Base-by-base conservation (phyloP, 2,888 invertebrate genomes). In the Leucozona laternaria region DNA sequence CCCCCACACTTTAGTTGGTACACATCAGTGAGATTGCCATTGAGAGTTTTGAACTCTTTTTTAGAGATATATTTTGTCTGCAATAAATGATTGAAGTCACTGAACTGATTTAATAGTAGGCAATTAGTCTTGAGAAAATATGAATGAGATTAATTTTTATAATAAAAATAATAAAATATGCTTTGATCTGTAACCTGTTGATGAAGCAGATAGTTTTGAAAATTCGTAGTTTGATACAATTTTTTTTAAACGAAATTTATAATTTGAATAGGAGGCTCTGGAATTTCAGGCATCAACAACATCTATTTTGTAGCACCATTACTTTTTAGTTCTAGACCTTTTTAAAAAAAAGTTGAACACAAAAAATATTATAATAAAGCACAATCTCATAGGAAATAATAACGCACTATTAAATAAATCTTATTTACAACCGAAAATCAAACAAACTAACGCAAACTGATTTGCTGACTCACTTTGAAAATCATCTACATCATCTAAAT, bases 11-110 rank as follows among this genome's bases (percentile, higher is more conserved):
- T 11, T 0, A 11, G 2, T 64, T 48, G 64, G 28, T 64, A 48
- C 28, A 64, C 58, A 58, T 25, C 13, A 58, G 10, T 48, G 20
- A 31, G 13, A 64, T 64, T 57, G 76, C 8, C 71, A 77, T 72
- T 81, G 66, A 66, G 48, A 4, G 31, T 53, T 4, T 6, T 2
- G 17, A 37, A 4, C 15, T 31, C 2, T 48, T 57, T 20, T 31
- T 28, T 22, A 37, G 13, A 37, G 10, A 17, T 31, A 25, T n/a
- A 7, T 3, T 20, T 48, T 22, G 20, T 48, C 11, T 45, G 17
- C 45, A 10, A 17, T 20, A 3, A 22, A 20, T 13, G 4, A 2
- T 17, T 57, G 11, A 28, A 57, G 57, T 57, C 57, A 57, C 31
- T 57, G 57, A 57, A 57, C 57, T 28, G 11, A 10, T 34, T 31